Evolutionary conservation across 2,888 invertebrate genomes (phyloP).

Genomic region (Ormyrus rosae): DNA sequence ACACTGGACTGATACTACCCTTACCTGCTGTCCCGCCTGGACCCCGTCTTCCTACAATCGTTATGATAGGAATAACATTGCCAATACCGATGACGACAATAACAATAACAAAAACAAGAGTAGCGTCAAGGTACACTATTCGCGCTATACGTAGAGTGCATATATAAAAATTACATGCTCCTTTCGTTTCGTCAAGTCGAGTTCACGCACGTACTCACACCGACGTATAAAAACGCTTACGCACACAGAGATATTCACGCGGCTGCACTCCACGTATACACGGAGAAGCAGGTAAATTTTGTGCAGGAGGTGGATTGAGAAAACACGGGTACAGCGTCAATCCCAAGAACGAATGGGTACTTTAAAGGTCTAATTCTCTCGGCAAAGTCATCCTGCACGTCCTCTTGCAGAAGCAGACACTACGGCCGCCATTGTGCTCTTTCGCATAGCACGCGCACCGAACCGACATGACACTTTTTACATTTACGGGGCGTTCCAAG

Average conservation of each 20-base stretch:
- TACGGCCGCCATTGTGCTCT: constrained; percentile 40
- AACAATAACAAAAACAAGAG: not conserved
- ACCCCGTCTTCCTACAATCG: not conserved
- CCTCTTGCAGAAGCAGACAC: not conserved
- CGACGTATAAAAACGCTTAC: not conserved
- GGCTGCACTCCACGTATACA: constrained; percentile 45
- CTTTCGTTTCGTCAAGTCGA: not conserved
- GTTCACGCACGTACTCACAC: not conserved
- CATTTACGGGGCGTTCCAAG: not conserved
- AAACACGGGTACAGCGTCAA: too few species aligned
- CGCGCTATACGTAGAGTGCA: not conserved
- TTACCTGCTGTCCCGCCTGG: constrained; percentile 27
- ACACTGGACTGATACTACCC: not conserved
- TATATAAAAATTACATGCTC: constrained; percentile 34
- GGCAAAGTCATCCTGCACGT: not conserved
- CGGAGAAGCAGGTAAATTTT: not conserved
- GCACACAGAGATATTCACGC: not conserved
- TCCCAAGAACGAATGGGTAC: too few species aligned
- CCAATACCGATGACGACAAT: not conserved
- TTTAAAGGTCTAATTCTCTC: too few species aligned
- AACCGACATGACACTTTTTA: not conserved
- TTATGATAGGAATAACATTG: not conserved
- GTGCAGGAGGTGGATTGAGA: not conserved
- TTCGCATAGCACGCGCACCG: constrained; percentile 7
- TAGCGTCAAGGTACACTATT: not conserved